These are phyloP conservation scores for Varanus komodoensis DNA, from an alignment of 2,113 vertebrate genomes.

Conservation along the genomic window DNA sequence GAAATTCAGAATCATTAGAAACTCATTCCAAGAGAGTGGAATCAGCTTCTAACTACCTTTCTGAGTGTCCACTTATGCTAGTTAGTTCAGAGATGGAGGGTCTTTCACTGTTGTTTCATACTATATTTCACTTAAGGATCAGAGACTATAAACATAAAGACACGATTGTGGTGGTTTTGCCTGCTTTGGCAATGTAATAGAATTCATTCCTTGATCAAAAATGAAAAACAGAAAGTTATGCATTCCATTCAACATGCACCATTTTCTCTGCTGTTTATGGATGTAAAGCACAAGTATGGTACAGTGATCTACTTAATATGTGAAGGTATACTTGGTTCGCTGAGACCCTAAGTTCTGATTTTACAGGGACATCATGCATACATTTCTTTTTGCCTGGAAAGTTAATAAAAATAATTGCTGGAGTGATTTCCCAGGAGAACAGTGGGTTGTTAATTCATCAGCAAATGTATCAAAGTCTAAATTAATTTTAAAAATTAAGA, in stretches of 20 bases:
- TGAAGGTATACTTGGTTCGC: neutral
- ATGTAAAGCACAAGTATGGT: neutral
- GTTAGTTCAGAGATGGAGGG: neutral
- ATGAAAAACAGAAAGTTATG: neutral
- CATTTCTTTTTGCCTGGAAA: neutral
- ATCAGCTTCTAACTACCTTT: neutral
- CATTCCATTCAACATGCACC: neutral
- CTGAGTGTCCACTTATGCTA: neutral
- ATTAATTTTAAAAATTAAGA: constrained; percentile 20
- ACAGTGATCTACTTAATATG: neutral
- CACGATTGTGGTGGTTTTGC: neutral
- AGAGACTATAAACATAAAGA: neutral
- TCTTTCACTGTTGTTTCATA: neutral
- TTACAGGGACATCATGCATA: neutral
- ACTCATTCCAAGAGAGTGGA: neutral
- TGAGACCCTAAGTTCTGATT: neutral
- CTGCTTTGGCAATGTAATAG: neutral
- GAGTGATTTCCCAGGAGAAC: neutral
- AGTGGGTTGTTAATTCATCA: rapidly evolving
- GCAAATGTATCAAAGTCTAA: neutral
- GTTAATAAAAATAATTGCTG: neutral
- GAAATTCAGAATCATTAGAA: neutral
- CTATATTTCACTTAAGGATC: neutral
- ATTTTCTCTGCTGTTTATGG: neutral
- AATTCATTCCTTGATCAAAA: neutral